Evolutionary conservation across 2,888 invertebrate species (phyloP), one percentile per base, ranked within the genome.

Genomic region (Tromatobia lineatoria): DNA sequence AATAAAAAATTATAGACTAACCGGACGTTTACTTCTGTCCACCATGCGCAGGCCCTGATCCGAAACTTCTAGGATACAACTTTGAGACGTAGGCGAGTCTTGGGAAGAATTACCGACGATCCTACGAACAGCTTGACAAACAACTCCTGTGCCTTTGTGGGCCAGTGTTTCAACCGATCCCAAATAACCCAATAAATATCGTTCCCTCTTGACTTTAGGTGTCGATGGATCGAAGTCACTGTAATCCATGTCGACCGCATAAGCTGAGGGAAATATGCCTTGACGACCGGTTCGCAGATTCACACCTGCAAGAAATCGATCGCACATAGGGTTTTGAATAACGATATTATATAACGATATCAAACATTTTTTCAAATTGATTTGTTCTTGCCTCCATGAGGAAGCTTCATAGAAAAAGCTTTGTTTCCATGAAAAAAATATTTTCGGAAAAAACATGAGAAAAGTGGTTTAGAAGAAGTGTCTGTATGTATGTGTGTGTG

Each of bases 251-350:
- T 99, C 99, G 29, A 99, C 99, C 38, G 98, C 99, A 92, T 99
- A 99, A 15, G 99, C 99, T 82, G 98, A 98, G 2, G 99, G 99
- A 92, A 99, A 99, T 87, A 99, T 98, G 38, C 99, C 99, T 94
- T 97, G 97, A 87, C 98, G 96, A 15, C 98, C 98, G 2, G 99
- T 98, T 90, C 99, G 95, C 88, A 99, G 95, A 94, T 99, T 99
- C 0, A 99, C 98, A 66, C 98, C 98, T 98, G 93, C 61, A 94
- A n/a, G 94, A 64, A 52, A 42, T 47, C 34, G 38, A 66, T 66
- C 50, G 66, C 50, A 69, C 45, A 11, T 23, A 10, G 15, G 3
- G 11, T 50, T 47, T 69, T 20, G 66, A 54, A 59, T 25, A 59
- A 70, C 38, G 10, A 71, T 29, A 38, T 82, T 34, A 61, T 18